Percentiles rank a stretch among this genome's conserved stretches.
These are phyloP conservation scores for Strigops habroptila DNA, from an alignment of 2,113 vertebrate genomes.

Conservation along the genomic window DNA sequence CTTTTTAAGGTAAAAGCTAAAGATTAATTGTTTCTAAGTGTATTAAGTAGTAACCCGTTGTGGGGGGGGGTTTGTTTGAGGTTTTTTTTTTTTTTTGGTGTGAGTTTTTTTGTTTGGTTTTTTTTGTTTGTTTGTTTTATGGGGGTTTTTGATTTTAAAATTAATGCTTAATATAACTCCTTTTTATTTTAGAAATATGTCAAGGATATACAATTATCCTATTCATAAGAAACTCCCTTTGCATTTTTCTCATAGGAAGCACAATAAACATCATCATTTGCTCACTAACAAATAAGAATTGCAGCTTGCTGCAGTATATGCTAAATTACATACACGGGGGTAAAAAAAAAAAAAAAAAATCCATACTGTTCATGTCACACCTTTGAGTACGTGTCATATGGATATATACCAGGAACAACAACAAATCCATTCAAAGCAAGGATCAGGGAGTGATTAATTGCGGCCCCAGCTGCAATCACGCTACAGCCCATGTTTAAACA, in stretches of 20 bases:
- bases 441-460: background rate
- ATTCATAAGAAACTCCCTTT: background rate
- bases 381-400: background rate
- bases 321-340: background rate
- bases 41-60: background rate
- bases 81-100: too few species aligned
- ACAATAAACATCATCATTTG: background rate
- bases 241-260: background rate
- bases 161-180: background rate
- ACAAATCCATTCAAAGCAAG: background rate
- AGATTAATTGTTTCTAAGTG: background rate
- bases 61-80: fast-evolving
- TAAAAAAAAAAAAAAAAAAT: fast-evolving
- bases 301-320: background rate
- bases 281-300: background rate
- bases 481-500: fast-evolving
- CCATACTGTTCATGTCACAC: background rate
- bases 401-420: background rate
- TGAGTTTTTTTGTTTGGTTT: background rate
- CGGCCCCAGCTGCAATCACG: background rate
- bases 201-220: background rate
- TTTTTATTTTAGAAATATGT: background rate
- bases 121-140: background rate
- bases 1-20: background rate
- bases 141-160: background rate